Evolutionary conservation across 2,113 vertebrate species (phyloP).

Genomic region (Emydura subglobosa): DNA sequence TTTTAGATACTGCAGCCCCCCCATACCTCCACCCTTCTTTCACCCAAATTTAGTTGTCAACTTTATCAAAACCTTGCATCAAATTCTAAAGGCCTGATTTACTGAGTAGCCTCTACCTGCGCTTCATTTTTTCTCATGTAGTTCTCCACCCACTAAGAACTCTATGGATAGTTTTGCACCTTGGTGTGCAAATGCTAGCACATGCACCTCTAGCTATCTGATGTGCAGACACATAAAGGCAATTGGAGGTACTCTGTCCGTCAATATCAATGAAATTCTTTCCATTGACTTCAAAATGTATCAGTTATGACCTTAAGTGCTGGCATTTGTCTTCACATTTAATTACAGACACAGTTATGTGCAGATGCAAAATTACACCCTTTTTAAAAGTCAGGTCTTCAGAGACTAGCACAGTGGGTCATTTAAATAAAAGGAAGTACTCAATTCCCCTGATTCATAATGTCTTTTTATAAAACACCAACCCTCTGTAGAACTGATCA

Average conservation of each 20-base stretch:
- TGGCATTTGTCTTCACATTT: neutral
- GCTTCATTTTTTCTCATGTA: neutral
- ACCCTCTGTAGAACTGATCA: fast-evolving
- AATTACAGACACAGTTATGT: neutral
- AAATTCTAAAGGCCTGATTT: neutral
- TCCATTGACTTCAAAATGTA: neutral
- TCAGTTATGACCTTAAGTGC: neutral
- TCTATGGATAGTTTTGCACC: neutral
- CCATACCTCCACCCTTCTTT: neutral
- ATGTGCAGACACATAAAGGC: neutral
- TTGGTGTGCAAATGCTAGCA: neutral
- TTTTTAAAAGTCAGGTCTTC: neutral
- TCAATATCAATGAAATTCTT: neutral
- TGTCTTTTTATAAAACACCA: no score
- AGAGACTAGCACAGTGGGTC: neutral
- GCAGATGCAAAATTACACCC: neutral
- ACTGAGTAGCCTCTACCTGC: neutral
- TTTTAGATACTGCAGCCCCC: neutral
- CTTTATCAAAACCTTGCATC: neutral
- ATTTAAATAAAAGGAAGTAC: neutral
- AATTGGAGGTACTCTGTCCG: neutral
- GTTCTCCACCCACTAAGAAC: neutral
- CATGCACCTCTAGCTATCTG: neutral
- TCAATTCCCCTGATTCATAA: neutral
- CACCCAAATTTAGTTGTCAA: neutral